Conservation (phyloP, 2,113 vertebrate genomes). For the Apodemus speciosus region DNA sequence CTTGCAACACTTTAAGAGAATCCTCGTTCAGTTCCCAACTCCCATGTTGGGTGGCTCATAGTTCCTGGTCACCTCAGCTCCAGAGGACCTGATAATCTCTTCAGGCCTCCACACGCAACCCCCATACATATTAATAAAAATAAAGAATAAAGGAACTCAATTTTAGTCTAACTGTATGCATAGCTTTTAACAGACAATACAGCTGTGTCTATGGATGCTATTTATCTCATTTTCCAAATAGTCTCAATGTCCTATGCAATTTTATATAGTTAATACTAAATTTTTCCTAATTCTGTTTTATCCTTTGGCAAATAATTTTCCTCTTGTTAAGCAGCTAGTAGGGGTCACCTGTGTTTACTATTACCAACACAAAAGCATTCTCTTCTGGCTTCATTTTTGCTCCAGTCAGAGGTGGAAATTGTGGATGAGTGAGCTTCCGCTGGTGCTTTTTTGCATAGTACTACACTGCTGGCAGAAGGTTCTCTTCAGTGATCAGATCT, state of each 20-base stretch:
- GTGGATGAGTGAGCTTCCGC: not conserved
- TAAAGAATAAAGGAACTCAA: not conserved
- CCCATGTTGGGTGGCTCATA: not conserved
- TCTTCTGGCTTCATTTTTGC: not conserved
- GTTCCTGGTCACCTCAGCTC: not conserved
- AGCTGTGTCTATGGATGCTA: not conserved
- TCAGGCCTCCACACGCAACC: not conserved
- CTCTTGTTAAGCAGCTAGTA: not conserved
- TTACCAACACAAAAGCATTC: not conserved
- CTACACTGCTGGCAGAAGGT: not conserved
- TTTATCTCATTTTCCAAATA: not conserved
- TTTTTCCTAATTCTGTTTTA: not conserved
- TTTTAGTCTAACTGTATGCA: not conserved
- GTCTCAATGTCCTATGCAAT: not conserved
- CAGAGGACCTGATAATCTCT: not conserved
- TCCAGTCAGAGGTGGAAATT: not conserved
- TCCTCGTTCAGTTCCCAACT: not conserved
- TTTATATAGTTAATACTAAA: not conserved
- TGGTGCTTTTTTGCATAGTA: not conserved
- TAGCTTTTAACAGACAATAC: not conserved
- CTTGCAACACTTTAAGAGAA: too few relatives aligned
- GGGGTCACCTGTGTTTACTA: not conserved
- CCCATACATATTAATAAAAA: not conserved
- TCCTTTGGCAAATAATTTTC: not conserved
- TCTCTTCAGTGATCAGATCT: not conserved